Evolutionary conservation across 1,140 invertebrate species (phyloP).

Genomic region (Campoletis sonorensis): DNA sequence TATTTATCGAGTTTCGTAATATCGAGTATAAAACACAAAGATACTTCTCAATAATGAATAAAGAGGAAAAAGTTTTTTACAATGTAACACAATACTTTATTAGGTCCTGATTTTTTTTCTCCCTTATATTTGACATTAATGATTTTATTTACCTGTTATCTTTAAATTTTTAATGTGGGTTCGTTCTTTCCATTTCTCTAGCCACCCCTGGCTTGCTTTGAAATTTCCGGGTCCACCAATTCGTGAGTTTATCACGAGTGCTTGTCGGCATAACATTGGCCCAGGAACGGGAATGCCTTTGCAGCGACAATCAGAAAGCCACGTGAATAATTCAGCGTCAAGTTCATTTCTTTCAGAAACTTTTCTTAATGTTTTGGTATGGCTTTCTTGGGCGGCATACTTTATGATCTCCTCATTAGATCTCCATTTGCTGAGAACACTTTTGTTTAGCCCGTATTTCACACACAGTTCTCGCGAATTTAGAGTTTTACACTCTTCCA

Average conservation of each 20-base stretch:
- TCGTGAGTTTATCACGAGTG: slow-evolving; percentile 21
- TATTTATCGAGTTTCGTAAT: slow-evolving; percentile 22
- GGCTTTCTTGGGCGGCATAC: slow-evolving; percentile 6
- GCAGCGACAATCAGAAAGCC: slow-evolving; percentile 29
- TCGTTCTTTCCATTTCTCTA: slow-evolving; percentile 23
- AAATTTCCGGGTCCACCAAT: slow-evolving; percentile 17
- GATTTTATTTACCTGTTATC: slow-evolving; percentile 30
- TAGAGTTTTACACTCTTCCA: slow-evolving; percentile 15
- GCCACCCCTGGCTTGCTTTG: slow-evolving; percentile 30
- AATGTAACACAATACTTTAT: slow-evolving; percentile 16
- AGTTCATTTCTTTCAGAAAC: not conserved
- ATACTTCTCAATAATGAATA: slow-evolving; percentile 27
- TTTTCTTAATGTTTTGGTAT: slow-evolving; percentile 21
- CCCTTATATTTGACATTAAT: not conserved
- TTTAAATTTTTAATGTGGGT: slow-evolving; percentile 36
- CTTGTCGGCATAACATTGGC: slow-evolving; percentile 35
- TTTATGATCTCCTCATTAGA: slow-evolving; percentile 1
- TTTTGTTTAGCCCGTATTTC: slow-evolving; percentile 20
- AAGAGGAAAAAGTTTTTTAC: slow-evolving; percentile 10
- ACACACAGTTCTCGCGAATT: slow-evolving; percentile 22
- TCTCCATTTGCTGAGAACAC: slow-evolving; percentile 37
- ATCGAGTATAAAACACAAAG: slow-evolving; percentile 25
- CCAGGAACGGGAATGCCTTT: slow-evolving; percentile 43
- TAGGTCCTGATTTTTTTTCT: not conserved
- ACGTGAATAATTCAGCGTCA: slow-evolving; percentile 29